These are phyloP conservation scores for Mustelus asterias DNA, from an alignment of 2,113 vertebrate species.

Conservation along the genomic window DNA sequence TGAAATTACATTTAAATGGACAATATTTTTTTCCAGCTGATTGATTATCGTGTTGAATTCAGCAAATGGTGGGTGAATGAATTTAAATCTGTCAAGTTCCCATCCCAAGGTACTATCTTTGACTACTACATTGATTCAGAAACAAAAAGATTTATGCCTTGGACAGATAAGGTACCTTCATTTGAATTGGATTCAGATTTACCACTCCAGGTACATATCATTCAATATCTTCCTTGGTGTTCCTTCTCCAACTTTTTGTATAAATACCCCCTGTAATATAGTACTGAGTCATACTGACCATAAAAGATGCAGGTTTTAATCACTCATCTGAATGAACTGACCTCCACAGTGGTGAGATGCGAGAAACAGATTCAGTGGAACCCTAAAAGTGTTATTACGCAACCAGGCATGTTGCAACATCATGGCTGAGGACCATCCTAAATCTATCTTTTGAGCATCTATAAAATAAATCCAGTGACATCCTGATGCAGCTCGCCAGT, in stretches of 20 bases:
- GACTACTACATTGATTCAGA: conserved; percentile 62
- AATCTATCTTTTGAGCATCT: neutral
- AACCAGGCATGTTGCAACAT: neutral
- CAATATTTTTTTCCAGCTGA: conserved; percentile 46
- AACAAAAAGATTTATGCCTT: conserved; percentile 54
- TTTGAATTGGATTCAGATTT: conserved; percentile 55
- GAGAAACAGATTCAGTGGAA: neutral
- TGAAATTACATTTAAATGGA: neutral
- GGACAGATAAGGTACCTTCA: conserved; percentile 59
- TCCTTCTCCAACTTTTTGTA: neutral
- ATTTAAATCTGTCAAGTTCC: conserved; percentile 65
- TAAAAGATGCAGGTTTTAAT: neutral
- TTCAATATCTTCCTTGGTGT: neutral
- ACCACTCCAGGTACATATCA: conserved; percentile 56
- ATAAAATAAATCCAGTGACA: neutral
- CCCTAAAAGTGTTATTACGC: neutral
- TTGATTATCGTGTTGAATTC: conserved; percentile 62
- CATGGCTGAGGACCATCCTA: neutral
- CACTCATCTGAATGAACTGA: neutral
- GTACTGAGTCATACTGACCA: neutral
- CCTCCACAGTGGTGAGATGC: neutral
- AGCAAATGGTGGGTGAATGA: conserved; percentile 66
- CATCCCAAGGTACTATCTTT: conserved; percentile 61
- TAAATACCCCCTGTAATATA: neutral
- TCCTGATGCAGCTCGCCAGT: neutral